Base-by-base conservation (phyloP, 2,113 vertebrate genomes). In the Oreochromis aureus region DNA sequence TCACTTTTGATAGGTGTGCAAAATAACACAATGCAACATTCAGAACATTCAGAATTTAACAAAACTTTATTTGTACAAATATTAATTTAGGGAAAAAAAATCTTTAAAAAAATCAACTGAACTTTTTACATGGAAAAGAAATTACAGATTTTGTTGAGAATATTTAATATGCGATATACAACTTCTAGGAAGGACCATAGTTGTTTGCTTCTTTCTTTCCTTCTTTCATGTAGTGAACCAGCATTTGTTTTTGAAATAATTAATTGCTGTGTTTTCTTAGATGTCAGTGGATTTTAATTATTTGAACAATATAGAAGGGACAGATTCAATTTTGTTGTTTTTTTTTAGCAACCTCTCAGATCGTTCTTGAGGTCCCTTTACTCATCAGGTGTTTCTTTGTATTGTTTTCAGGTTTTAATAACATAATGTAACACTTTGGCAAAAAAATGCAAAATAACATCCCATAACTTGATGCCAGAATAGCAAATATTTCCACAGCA, bases 401-500 rank as follows among this genome's bases (percentile, higher is more conserved):
- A 41, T 97, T 97, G 48, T 95, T 90, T n/a, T 96, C 93, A 39
- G 96, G 96, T 89, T 95, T 95, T 18, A 96, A 79, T 91, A 97
- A 93, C 89, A 97, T 96, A 0, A 96, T 94, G 59, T 95, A 97
- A 80, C 96, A 96, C 73, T 97, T 97, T 1, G 96, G 96, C 13
- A 95, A 76, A 90, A 96, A 97, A 89, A 96, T 95, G 85, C 96
- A 97, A 66, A 96, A 93, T 4, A 97, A 86, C 82, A 96, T 96
- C 95, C 96, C 96, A 85, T 92, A 96, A 86, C 96, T 97, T 4
- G 96, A 96, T 0, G 96, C 96, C 51, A 97, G 79, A 88, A 96
- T 97, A 1, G 96, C 96, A 94, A 97, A 97, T 86, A 97, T 96
- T 58, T 96, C 96, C 44, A 97, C 96, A 36, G 96, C 96, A 3